Evolutionary conservation across 2,888 invertebrate species (phyloP), one percentile per base, ranked within the genome.

Genomic region (Dioctria linearis): DNA sequence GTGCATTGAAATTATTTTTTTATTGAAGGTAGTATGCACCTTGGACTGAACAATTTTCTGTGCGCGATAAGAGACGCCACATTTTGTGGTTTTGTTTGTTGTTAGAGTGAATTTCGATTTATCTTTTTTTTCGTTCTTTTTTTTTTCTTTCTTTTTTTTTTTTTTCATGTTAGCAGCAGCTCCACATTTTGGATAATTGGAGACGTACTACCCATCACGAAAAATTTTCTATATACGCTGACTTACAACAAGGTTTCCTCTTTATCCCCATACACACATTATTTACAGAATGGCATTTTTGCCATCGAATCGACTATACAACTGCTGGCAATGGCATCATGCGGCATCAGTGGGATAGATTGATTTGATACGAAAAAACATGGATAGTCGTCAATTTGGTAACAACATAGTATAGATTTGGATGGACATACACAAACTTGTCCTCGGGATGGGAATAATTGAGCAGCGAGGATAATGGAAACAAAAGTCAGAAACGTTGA

Each of bases 1-100:
- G 73, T 51, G 73, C 73, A 73, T 57, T 73, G 57, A 73, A 73
- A 57, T 57, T 73, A 51, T 69, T 51, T 69, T 51, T 25, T 25
- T 25, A 54, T 54, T 54, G 11, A 57, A 13, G 39, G 61, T 39
- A 25, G 40, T n/a, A 13, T 57, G n/a, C 73, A 73, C 73, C 73
- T 73, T 73, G 73, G 57, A 59, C 37, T 59, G 57, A 42, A 51
- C 57, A 59, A 59, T 42, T 9, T 42, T 11, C 65, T 6, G 5
- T n/a, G 46, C 4, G 54, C 49, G 37, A 49, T 69, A 39, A 51
- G 11, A 46, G 4, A 37, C 11, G 37, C 9, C 13, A 8, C 6
- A 37, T 39, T 42, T 42, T 42, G n/a, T 65, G 39, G 6, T 49
- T n/a, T n/a, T 49, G 6, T 49, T 61, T 61, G 25, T 39, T 61